Percentiles rank a stretch among this genome's conserved stretches.
Conservation (phyloP, 2,888 invertebrate species). For the Imbricaverruca yamaguchii region DNA sequence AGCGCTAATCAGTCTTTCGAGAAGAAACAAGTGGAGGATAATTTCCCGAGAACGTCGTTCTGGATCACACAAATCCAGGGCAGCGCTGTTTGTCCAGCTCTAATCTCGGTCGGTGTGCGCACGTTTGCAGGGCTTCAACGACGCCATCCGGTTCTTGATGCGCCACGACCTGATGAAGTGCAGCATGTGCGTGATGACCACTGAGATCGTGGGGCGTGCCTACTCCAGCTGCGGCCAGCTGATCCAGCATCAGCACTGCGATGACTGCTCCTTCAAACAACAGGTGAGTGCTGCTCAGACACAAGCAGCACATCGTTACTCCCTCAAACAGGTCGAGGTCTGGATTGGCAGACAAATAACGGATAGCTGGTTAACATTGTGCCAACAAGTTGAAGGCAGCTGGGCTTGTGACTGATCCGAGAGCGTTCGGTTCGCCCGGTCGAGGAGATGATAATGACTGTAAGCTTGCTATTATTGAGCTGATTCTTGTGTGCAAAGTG, state of each 20-base stretch:
- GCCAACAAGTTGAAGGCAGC: background rate
- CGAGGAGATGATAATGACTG: too few relatives aligned
- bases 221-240: slow-evolving; percentile 19
- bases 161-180: slow-evolving; percentile 33
- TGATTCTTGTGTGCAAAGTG: too few relatives aligned
- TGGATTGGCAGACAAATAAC: background rate
- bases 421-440: too few relatives aligned
- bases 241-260: slow-evolving; percentile 12
- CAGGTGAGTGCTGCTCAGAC: background rate
- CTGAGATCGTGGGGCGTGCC: slow-evolving; percentile 18
- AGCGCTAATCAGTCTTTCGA: too few relatives aligned
- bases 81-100: too few relatives aligned
- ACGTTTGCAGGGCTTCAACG: slow-evolving; percentile 33
- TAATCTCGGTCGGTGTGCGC: too few relatives aligned
- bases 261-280: background rate
- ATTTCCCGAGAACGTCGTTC: too few relatives aligned
- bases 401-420: too few relatives aligned
- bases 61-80: too few relatives aligned
- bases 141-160: slow-evolving; percentile 33
- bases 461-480: too few relatives aligned
- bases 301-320: background rate
- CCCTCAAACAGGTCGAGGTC: background rate
- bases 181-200: slow-evolving; percentile 29
- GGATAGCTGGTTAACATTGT: background rate
- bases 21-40: too few relatives aligned